Percentiles rank a stretch among this genome's conserved stretches.
Conservation (phyloP, 2,113 vertebrate genomes). For the Lampris megalopsis region DNA sequence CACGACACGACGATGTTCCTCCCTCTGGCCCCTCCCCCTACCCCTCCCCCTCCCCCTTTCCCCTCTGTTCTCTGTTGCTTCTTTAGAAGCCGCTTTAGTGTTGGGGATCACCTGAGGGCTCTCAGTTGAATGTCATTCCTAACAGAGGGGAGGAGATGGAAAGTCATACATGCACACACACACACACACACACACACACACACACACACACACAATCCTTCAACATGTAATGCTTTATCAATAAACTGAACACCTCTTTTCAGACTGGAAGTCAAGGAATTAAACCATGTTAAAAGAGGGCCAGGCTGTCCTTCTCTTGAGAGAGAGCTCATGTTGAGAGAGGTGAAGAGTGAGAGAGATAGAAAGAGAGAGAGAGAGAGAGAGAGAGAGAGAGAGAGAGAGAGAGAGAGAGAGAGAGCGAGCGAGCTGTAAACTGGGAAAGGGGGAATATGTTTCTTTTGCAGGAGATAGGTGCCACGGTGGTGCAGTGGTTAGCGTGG, state of each 20-base stretch:
- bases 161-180: not conserved
- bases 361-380: not conserved
- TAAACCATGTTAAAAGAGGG: conserved; percentile 23
- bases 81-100: conserved; percentile 28
- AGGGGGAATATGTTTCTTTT: conserved; percentile 21
- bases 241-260: conserved; percentile 15
- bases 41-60: not conserved
- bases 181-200: not conserved
- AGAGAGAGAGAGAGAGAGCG: too few species aligned
- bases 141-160: conserved; percentile 37
- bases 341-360: not conserved
- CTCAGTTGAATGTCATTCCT: conserved; percentile 13
- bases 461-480: too few species aligned
- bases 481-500: too few species aligned
- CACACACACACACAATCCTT: not conserved
- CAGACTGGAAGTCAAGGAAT: conserved; percentile 44
- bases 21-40: too few species aligned
- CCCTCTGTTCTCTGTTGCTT: conserved; percentile 3
- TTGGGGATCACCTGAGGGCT: conserved; percentile 33
- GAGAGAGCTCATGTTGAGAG: conserved; percentile 5
- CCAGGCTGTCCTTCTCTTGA: conserved; percentile 4
- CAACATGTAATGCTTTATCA: conserved; percentile 23
- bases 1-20: too few species aligned
- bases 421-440: not conserved
- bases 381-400: too few species aligned